phyloP scores from a whole-genome alignment of 2,888 invertebrate species.

The Andrena haemorrhoa region DNA sequence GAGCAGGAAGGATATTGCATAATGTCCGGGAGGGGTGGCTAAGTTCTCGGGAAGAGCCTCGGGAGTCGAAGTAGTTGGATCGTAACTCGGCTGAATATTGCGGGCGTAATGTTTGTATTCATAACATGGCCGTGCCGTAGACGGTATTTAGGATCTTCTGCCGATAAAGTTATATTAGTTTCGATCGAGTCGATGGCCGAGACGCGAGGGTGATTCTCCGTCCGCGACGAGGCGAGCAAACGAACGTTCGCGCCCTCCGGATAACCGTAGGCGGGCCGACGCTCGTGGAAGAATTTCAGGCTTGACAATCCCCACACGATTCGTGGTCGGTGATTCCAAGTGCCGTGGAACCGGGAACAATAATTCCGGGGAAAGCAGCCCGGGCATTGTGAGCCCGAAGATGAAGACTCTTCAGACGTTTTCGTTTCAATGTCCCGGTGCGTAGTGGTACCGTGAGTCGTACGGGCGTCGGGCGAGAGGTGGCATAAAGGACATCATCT shows the following conservation, averaged over 20 bases:
- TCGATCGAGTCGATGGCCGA: not conserved
- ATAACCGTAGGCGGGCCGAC: too few species aligned
- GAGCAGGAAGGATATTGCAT: constrained; percentile 66
- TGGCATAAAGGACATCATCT: constrained; percentile 77
- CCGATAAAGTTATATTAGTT: constrained; percentile 49
- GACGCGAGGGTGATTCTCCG: not conserved
- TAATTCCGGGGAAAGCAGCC: constrained; percentile 52
- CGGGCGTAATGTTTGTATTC: constrained; percentile 63
- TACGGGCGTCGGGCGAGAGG: constrained; percentile 55
- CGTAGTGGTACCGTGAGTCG: constrained; percentile 48
- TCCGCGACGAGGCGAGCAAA: not conserved
- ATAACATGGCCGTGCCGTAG: constrained; percentile 42
- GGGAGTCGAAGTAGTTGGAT: constrained; percentile 45
- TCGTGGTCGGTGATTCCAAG: constrained; percentile 4
- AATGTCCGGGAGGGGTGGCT: constrained; percentile 56
- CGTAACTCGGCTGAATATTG: constrained; percentile 67
- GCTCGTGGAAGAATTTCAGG: not conserved
- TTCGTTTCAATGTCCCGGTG: constrained; percentile 74
- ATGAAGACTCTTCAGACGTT: constrained; percentile 54
- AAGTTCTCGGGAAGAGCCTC: constrained; percentile 54
- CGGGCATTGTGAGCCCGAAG: constrained; percentile 32
- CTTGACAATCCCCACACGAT: not conserved
- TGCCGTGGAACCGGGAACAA: constrained; percentile 13
- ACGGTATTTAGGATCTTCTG: constrained; percentile 42
- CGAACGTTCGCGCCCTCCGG: not conserved